These are phyloP conservation scores for Ciconia maguari DNA, from an alignment of 2,113 vertebrate genomes.

Conservation along the genomic window DNA sequence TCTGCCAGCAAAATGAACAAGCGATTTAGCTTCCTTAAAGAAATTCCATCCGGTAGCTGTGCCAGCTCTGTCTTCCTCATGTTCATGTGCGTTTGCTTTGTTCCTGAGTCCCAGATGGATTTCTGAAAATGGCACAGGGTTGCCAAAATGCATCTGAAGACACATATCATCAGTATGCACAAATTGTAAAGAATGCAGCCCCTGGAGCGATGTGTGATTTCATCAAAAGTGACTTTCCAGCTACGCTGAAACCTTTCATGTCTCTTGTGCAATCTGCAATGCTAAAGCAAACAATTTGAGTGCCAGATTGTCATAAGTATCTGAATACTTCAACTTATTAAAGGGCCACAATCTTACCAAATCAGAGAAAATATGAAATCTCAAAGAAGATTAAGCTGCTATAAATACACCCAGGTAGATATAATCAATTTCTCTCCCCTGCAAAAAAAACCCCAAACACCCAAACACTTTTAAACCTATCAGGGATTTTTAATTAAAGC, in stretches of 20 bases:
- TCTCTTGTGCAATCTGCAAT: slow-evolving; percentile 65
- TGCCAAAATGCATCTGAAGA: slow-evolving; percentile 46
- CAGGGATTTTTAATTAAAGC: not conserved
- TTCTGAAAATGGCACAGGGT: slow-evolving; percentile 35
- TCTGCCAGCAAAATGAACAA: slow-evolving; percentile 62
- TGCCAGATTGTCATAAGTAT: slow-evolving; percentile 60
- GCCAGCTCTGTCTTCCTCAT: slow-evolving; percentile 58
- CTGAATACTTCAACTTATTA: slow-evolving; percentile 27
- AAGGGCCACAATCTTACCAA: slow-evolving; percentile 25
- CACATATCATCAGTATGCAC: slow-evolving; percentile 51
- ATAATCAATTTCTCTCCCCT: not conserved
- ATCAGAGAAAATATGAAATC: not conserved
- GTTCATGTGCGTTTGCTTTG: slow-evolving; percentile 42
- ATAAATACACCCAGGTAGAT: not conserved
- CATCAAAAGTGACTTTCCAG: slow-evolving; percentile 69
- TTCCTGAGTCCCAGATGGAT: slow-evolving; percentile 41
- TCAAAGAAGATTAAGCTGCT: not conserved
- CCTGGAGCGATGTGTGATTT: slow-evolving; percentile 56
- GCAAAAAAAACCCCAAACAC: not conserved
- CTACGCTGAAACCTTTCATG: slow-evolving; percentile 57
- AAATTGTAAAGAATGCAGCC: slow-evolving; percentile 40
- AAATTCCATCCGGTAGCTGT: slow-evolving; percentile 59
- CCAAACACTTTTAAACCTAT: not conserved
- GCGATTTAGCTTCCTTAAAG: slow-evolving; percentile 54
- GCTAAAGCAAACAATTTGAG: slow-evolving; percentile 62